Conservation (phyloP, 1,140 invertebrate species). For the Amyelois transitella region DNA sequence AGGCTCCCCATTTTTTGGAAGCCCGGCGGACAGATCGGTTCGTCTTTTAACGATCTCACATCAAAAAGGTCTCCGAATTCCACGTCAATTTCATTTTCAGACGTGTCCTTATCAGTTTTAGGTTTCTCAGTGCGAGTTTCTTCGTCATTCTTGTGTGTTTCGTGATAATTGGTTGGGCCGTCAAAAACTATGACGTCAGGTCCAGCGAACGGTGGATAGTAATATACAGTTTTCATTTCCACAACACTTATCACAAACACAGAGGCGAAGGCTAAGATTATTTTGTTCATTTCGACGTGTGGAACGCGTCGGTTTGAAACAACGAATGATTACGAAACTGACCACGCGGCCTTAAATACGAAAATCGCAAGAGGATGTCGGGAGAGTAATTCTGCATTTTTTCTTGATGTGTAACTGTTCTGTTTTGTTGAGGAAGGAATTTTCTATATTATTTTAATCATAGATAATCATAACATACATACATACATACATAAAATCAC, state of each 20-base stretch:
- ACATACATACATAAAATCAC: not conserved
- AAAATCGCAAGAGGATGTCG: not conserved
- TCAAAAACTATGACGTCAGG: conserved; percentile 2
- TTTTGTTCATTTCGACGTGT: conserved; percentile 1
- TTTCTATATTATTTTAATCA: not conserved
- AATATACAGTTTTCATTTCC: not conserved
- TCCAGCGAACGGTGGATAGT: not conserved
- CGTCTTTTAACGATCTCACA: not conserved
- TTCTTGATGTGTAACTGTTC: not conserved
- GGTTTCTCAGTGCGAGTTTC: not conserved
- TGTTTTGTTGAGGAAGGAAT: not conserved
- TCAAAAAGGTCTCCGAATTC: not conserved
- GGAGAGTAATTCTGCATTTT: not conserved
- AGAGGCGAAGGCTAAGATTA: not conserved
- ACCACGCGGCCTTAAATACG: not conserved
- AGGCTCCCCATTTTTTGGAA: not conserved
- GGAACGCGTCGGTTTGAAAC: not conserved
- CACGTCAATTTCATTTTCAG: not conserved
- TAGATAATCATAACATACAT: not conserved
- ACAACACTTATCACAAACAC: not conserved
- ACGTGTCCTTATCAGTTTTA: not conserved
- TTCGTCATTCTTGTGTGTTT: not conserved
- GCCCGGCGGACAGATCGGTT: not conserved
- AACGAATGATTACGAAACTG: not conserved
- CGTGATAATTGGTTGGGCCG: conserved; percentile 4